A percentile compares a stretch with the other conserved stretches of the same genome.
phyloP scores from a whole-genome alignment of 1,140 invertebrate genomes.

The Pachyrhynchus sulphureomaculatus region DNA sequence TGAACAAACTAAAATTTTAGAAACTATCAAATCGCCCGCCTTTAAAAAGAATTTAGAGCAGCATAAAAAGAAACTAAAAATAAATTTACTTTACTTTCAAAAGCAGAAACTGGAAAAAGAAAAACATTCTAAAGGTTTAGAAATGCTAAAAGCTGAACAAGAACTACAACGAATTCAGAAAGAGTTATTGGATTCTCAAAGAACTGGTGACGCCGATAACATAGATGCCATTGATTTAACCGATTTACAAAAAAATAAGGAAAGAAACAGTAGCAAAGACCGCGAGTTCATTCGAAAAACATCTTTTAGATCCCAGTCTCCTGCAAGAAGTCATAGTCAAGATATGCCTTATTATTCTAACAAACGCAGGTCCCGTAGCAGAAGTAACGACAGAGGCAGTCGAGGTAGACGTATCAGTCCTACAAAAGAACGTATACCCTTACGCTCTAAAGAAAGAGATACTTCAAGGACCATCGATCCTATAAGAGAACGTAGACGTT shows the following conservation, averaged over 20 bases:
- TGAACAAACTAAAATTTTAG: conserved; percentile 1
- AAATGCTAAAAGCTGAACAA: conserved; percentile 2
- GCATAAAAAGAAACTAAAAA: conserved; percentile 5
- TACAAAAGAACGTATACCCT: no score
- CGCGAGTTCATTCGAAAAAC: no score
- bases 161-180: neutral
- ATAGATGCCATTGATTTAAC: neutral
- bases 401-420: no score
- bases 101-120: conserved; percentile 5
- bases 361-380: no score
- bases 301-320: neutral
- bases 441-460: no score
- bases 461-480: no score
- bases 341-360: no score
- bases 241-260: neutral
- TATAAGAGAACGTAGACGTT: no score
- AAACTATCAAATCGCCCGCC: neutral
- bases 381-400: no score
- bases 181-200: neutral
- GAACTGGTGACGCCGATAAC: no score
- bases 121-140: neutral
- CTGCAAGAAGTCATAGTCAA: no score
- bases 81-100: conserved; percentile 5
- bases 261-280: neutral
- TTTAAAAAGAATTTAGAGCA: conserved; percentile 2